Percentiles rank a stretch among this genome's conserved stretches.
Evolutionary conservation across 2,888 invertebrate species (phyloP).

Genomic region (Subacronicta megacephala): DNA sequence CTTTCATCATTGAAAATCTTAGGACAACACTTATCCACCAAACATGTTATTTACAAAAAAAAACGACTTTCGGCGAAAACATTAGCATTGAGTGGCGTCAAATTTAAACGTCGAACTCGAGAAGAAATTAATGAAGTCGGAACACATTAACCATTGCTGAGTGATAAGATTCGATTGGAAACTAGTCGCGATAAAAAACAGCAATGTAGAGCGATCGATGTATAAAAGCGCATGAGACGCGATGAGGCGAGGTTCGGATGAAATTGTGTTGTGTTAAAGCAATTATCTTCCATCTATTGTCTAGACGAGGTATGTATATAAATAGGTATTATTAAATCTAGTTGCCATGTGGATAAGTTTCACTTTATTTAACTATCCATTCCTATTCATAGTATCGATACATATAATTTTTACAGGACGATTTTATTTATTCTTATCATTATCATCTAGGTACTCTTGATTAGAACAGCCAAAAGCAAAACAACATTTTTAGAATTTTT

Average conservation of each 20-base stretch:
- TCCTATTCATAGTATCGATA: no score
- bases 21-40: slow-evolving; percentile 23
- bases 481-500: no score
- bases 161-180: slow-evolving; percentile 5
- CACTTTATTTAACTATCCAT: slow-evolving; percentile 6
- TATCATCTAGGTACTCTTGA: no score
- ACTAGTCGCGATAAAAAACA: slow-evolving; percentile 25
- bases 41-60: slow-evolving; percentile 38
- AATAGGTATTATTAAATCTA: slow-evolving; percentile 20
- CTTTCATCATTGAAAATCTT: slow-evolving; percentile 50
- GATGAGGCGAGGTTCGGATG: slow-evolving; percentile 36
- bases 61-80: slow-evolving; percentile 24
- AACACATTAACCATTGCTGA: slow-evolving; percentile 31
- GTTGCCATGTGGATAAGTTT: slow-evolving; percentile 23
- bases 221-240: slow-evolving; percentile 39
- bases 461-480: no score
- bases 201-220: slow-evolving; percentile 49
- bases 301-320: slow-evolving; percentile 57
- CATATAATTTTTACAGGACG: no score
- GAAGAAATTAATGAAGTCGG: slow-evolving; percentile 3
- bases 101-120: slow-evolving; percentile 9
- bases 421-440: no score
- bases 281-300: slow-evolving; percentile 68
- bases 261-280: slow-evolving; percentile 61
- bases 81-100: slow-evolving; percentile 30